A percentile compares a stretch with the other conserved stretches of the same genome.
These are phyloP conservation scores for Clarias laeviceps DNA, from an alignment of 2,797 vertebrate genomes.

Conservation along the genomic window DNA sequence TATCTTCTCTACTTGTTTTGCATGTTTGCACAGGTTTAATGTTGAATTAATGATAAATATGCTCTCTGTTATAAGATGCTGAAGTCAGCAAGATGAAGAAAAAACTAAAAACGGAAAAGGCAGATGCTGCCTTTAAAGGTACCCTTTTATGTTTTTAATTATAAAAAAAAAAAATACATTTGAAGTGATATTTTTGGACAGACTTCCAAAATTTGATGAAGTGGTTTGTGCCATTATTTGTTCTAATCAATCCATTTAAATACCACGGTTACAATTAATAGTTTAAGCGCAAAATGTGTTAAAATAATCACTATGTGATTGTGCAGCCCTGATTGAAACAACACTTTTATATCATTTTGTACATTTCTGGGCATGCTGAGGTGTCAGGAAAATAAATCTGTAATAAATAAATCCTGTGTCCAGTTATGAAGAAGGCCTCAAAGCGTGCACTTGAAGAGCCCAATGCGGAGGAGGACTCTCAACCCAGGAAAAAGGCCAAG, in stretches of 20 bases:
- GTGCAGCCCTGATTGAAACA: background rate
- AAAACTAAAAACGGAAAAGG: slow-evolving; percentile 25
- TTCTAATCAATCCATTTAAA: no score
- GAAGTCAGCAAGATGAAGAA: slow-evolving; percentile 18
- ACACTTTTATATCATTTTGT: background rate
- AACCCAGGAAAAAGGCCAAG: slow-evolving; percentile 68
- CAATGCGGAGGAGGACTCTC: slow-evolving; percentile 63
- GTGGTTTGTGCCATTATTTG: no score
- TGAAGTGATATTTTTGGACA: no score
- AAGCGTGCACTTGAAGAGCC: slow-evolving; percentile 71
- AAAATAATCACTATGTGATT: no score
- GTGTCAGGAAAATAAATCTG: background rate
- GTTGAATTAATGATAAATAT: background rate
- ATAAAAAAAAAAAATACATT: no score
- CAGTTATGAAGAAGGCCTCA: slow-evolving; percentile 69
- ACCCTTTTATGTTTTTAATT: background rate
- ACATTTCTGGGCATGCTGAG: background rate
- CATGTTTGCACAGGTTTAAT: background rate
- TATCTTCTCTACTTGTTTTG: background rate
- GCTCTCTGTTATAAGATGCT: slow-evolving; percentile 25
- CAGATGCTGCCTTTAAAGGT: slow-evolving; percentile 45
- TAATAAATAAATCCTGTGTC: background rate
- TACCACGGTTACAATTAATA: no score
- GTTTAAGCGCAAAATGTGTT: no score
- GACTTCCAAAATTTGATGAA: no score